phyloP scores from a whole-genome alignment of 2,113 vertebrate genomes.

The Eolophus roseicapilla region DNA sequence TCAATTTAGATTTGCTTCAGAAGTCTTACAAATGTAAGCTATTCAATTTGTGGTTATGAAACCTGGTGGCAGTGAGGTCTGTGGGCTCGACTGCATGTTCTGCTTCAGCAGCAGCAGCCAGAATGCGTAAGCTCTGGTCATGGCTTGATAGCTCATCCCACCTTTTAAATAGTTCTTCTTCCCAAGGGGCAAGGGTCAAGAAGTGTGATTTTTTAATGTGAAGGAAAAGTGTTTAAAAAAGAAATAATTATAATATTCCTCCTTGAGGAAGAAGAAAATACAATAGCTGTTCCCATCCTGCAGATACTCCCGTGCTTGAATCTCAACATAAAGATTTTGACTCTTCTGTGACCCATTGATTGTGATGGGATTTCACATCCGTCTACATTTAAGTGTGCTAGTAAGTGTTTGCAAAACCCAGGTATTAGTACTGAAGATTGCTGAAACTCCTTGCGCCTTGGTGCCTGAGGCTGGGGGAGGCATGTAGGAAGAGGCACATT shows the following conservation, averaged over 20 bases:
- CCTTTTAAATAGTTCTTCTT: not conserved
- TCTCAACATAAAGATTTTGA: not conserved
- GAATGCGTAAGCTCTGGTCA: fast-evolving
- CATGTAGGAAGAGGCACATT: not conserved
- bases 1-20: not conserved
- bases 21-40: not conserved
- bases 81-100: not conserved
- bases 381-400: not conserved
- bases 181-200: not conserved
- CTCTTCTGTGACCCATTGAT: not conserved
- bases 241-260: not conserved
- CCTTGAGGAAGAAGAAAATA: not conserved
- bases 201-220: not conserved
- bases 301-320: not conserved
- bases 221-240: not conserved
- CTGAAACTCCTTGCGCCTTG: not conserved
- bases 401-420: not conserved
- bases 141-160: not conserved
- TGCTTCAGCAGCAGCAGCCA: not conserved
- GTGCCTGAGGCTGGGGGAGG: not conserved
- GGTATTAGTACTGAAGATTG: not conserved
- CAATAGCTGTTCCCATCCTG: fast-evolving
- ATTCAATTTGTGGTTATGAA: not conserved
- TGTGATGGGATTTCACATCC: not conserved
- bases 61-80: not conserved